Evolutionary conservation across 1,140 invertebrate species (phyloP), one percentile per base, ranked within the genome.

Genomic region (Ooceraea biroi): DNA sequence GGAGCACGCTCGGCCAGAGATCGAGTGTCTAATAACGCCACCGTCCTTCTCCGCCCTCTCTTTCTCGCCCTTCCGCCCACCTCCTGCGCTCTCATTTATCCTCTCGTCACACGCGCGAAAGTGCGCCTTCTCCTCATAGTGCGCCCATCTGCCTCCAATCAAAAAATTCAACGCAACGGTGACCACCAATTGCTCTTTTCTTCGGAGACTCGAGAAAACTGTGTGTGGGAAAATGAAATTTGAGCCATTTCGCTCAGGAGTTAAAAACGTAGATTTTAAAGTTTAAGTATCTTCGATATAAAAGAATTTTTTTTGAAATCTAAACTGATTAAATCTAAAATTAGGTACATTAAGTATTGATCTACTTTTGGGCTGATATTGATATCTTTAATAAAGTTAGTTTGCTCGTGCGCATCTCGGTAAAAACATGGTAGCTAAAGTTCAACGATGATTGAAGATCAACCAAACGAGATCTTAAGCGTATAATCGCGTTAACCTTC

Each of bases 1-100:
- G 88, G 88, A 87, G 86, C 91, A 89, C 84, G 87, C 90, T 89
- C 89, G 78, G 55, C 84, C 73, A 60, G 72, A 87, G 88, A 90
- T 92, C 88, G 83, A 82, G 85, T 92, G 89, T 92, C 91, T 91
- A 90, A 92, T 92, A 92, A 90, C 91, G 89, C 91, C 87, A 89
- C 36, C 7, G 36, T 36, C 7, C 7, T 7, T 7, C 36, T 36
- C 36, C 36, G 36, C 36, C 36, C 7, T 36, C 7, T 7, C 36
- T 36, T 7, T 2, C 36, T 36, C 86, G 73, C 85, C 84, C 76
- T 14, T 17, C 48, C 41, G 77, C 63, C 72, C 69, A 80, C 76
- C 77, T 82, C 84, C 83, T 82, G 55, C 30, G 50, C 14, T 66
- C 50, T 68, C 60, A 61, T 74, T 82, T 27, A 73, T 82, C 52